Conservation (phyloP, 2,113 vertebrate genomes). For the Elanus axillaris region DNA sequence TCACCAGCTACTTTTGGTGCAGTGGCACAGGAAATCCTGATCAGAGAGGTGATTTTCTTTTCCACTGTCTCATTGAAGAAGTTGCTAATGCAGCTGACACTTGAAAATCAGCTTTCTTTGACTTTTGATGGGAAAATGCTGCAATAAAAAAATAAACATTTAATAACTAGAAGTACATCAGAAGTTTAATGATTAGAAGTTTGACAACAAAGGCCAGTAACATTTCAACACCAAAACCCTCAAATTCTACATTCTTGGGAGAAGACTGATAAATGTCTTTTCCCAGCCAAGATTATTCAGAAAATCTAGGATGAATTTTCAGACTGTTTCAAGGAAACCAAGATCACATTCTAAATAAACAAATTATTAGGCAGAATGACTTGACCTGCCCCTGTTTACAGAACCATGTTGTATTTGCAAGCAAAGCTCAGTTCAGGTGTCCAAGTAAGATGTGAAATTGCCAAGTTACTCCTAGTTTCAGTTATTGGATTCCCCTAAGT, state of each 20-base stretch:
- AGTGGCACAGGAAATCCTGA: not conserved
- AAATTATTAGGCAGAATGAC: not conserved
- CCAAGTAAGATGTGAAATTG: not conserved
- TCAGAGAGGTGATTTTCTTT: constrained; percentile 10
- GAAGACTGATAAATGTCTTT: not conserved
- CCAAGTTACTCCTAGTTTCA: not conserved
- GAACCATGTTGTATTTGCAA: not conserved
- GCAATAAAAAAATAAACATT: not conserved
- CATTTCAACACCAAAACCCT: not conserved
- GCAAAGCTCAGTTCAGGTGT: not conserved
- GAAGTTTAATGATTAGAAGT: not conserved
- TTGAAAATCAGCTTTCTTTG: constrained; percentile 61
- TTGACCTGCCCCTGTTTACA: not conserved
- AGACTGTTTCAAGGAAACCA: not conserved
- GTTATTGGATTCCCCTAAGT: not conserved
- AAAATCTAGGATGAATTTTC: not conserved
- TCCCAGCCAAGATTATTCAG: not conserved
- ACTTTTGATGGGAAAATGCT: not conserved
- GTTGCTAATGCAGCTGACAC: constrained; percentile 44
- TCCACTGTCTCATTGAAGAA: constrained; percentile 48
- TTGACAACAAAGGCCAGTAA: not conserved
- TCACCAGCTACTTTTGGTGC: not conserved
- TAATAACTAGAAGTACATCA: constrained; percentile 32
- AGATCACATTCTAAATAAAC: not conserved
- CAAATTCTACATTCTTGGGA: not conserved